Conservation (phyloP, 2,113 vertebrate genomes). For the Pseudorectes ferrugineus region DNA sequence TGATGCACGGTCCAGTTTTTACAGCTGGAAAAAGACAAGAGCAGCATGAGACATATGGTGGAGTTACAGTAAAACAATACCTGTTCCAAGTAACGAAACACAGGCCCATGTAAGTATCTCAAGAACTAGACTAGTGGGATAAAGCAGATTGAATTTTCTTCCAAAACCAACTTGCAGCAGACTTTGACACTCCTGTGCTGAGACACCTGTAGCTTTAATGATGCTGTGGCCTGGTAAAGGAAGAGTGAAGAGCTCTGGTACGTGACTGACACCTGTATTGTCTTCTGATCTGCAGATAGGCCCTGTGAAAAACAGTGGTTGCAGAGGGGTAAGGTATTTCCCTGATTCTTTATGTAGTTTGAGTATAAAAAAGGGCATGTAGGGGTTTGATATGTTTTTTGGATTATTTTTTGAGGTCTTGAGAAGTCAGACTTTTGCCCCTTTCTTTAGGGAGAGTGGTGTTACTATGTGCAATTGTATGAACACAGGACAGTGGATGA, state of each 20-base stretch:
- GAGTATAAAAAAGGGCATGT: not conserved
- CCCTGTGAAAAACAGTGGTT: rapidly evolving
- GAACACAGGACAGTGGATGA: not conserved
- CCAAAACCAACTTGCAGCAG: not conserved
- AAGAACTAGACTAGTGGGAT: not conserved
- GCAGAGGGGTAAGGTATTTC: not conserved
- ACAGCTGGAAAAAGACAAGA: not conserved
- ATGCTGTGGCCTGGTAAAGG: not conserved
- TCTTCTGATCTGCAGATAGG: not conserved
- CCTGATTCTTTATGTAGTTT: not conserved
- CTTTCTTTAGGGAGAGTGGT: not conserved
- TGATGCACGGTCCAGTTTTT: not conserved
- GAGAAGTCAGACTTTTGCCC: not conserved
- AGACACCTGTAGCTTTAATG: not conserved
- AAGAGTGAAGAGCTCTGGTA: not conserved
- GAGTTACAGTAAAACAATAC: not conserved
- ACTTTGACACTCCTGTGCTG: too few species aligned
- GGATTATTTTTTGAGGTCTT: not conserved
- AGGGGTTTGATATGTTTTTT: rapidly evolving
- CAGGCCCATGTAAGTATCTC: rapidly evolving
- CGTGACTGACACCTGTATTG: rapidly evolving
- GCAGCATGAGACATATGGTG: not conserved
- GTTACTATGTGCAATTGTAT: not conserved
- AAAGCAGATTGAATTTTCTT: not conserved
- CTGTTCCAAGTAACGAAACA: not conserved